Evolutionary conservation across 2,888 invertebrate species (phyloP), one percentile per base, ranked within the genome.

Genomic region (Drosophila sordidapex): DNA sequence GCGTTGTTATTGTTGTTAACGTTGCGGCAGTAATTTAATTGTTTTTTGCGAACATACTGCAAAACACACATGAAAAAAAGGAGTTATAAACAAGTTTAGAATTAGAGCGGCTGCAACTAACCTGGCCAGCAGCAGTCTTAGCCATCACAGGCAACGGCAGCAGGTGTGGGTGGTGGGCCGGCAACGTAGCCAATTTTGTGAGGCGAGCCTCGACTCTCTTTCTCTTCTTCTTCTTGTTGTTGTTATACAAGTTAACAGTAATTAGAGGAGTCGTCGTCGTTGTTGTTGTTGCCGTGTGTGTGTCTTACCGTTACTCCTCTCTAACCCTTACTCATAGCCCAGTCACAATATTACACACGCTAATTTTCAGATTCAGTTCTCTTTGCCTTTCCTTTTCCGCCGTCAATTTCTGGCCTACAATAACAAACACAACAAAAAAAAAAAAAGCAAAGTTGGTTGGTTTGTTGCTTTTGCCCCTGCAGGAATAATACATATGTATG

Each of bases 101-200:
- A 40, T n/a, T 38, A 56, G 56, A 21, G 46, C n/a, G 60, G 15
- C 38, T 25, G n/a, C 31, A 70, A 86, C 87, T 77, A 59, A 90
- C 87, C 89, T 87, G 87, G 67, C 81, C 87, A 83, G 90, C 90
- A 86, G 90, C 84, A 83, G 85, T 84, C 71, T 87, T 79, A 75
- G 76, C 88, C 88, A 85, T 85, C 82, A 87, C 70, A 70, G 46
- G 46, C 46, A 46, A 46, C 46, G 68, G 67, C 35, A 51, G 31
- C 25, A 57, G 62, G 62, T 29, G 58, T 48, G 35, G 36, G 52
- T 35, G 36, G 52, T 35, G 40, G 60, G 46, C 63, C 29, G 29
- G 53, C 38, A 46, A 56, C 65, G 61, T 53, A 78, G 43, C 51
- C 61, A 62, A 76, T 52, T 56, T 61, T 64, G 53, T 49, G 40